Percentiles rank a stretch among this genome's conserved stretches.
Conservation (phyloP, 2,888 invertebrate species). For the Nycteola revayana region DNA sequence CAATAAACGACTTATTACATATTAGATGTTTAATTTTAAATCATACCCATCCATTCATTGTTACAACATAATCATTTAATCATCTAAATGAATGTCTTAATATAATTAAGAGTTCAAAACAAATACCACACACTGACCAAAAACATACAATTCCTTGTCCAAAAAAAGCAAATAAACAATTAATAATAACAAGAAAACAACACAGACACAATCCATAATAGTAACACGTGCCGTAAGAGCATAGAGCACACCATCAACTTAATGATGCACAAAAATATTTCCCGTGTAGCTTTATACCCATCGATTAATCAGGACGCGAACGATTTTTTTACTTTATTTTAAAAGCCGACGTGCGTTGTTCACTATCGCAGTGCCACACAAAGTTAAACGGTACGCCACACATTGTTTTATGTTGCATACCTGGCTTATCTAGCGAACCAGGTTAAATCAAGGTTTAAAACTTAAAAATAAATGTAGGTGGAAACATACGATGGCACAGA, state of each 20-base stretch:
- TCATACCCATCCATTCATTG: too few relatives aligned
- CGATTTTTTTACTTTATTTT: slow-evolving; percentile 50
- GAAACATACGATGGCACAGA: too few relatives aligned
- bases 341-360: slow-evolving; percentile 41
- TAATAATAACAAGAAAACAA: slow-evolving; percentile 26
- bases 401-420: too few relatives aligned
- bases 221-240: slow-evolving; percentile 39
- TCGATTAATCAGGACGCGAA: slow-evolving; percentile 71
- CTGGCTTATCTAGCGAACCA: too few relatives aligned
- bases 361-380: neutral
- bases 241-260: slow-evolving; percentile 49
- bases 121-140: neutral
- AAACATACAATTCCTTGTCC: neutral
- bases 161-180: slow-evolving; percentile 10
- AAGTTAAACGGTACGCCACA: too few relatives aligned
- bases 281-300: slow-evolving; percentile 67
- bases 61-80: too few relatives aligned
- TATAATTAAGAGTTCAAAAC: too few relatives aligned
- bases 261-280: slow-evolving; percentile 79
- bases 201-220: slow-evolving; percentile 30
- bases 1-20: too few relatives aligned
- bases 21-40: too few relatives aligned
- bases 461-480: too few relatives aligned
- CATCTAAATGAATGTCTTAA: too few relatives aligned
- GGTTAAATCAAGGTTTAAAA: too few relatives aligned